phyloP scores from a whole-genome alignment of 1,140 invertebrate species.

The Sinella curviseta region DNA sequence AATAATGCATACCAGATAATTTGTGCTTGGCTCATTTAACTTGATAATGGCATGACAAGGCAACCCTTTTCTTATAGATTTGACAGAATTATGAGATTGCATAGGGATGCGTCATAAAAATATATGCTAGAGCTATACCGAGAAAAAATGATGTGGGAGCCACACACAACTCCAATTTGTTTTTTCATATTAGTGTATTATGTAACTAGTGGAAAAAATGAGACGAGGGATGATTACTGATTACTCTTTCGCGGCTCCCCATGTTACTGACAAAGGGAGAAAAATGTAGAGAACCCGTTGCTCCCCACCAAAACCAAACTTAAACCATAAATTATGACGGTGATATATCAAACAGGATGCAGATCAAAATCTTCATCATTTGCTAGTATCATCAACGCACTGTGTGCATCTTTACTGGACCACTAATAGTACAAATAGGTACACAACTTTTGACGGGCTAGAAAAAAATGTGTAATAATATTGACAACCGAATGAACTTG shows the following conservation, averaged over 20 bases:
- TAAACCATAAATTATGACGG: not conserved
- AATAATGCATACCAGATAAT: not conserved
- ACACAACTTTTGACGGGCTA: not conserved
- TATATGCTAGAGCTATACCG: not conserved
- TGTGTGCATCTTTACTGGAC: not conserved
- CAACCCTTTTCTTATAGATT: not conserved
- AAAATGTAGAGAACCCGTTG: not conserved
- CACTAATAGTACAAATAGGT: not conserved
- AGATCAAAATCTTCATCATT: not conserved
- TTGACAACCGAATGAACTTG: not conserved
- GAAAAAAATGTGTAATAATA: not conserved
- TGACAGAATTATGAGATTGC: conserved; percentile 1
- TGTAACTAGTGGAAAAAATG: not conserved
- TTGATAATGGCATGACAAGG: not conserved
- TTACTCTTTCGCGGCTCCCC: not conserved
- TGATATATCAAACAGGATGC: not conserved
- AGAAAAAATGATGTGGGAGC: not conserved
- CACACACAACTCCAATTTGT: conserved; percentile 3
- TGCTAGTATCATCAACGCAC: not conserved
- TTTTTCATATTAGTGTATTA: not conserved
- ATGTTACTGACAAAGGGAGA: not conserved
- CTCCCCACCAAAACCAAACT: not conserved
- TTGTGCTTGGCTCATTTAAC: conserved; percentile 5
- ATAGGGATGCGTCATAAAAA: not conserved
- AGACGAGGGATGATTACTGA: not conserved